Conservation (phyloP, 1,140 invertebrate species). For the Steinernema feltiae region DNA sequence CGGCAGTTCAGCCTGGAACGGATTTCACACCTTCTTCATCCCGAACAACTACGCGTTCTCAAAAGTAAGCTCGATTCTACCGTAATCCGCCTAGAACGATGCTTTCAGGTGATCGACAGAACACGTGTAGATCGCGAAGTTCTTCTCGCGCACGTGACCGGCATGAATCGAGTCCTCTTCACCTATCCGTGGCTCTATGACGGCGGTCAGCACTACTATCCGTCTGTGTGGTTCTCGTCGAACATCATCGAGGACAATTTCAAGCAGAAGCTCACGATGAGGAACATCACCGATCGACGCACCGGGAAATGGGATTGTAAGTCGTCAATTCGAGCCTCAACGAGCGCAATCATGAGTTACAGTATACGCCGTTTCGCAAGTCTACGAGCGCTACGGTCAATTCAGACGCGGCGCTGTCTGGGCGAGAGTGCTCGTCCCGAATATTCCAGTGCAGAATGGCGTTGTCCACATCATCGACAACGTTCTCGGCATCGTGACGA, state of each 20-base stretch:
- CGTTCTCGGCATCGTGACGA: slow-evolving; percentile 55
- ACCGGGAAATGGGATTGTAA: slow-evolving; percentile 51
- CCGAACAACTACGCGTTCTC: slow-evolving; percentile 55
- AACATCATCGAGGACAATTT: slow-evolving; percentile 58
- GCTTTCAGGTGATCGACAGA: slow-evolving; percentile 48
- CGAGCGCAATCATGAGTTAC: slow-evolving; percentile 23
- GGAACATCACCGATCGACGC: slow-evolving; percentile 56
- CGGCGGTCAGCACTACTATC: slow-evolving; percentile 56
- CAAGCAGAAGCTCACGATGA: slow-evolving; percentile 54
- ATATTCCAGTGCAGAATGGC: slow-evolving; percentile 57
- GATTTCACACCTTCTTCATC: slow-evolving; percentile 57
- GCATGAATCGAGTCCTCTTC: slow-evolving; percentile 55
- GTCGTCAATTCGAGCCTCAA: slow-evolving; percentile 10
- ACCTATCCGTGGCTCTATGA: slow-evolving; percentile 56
- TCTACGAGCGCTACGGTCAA: slow-evolving; percentile 52
- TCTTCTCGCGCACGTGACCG: slow-evolving; percentile 54
- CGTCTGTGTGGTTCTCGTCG: slow-evolving; percentile 54
- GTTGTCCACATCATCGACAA: slow-evolving; percentile 58
- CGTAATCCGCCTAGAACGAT: too few relatives aligned
- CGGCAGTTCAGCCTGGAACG: slow-evolving; percentile 57
- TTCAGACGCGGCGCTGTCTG: slow-evolving; percentile 55
- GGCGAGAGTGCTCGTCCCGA: slow-evolving; percentile 58
- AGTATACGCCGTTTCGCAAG: slow-evolving; percentile 56
- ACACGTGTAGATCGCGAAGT: slow-evolving; percentile 56
- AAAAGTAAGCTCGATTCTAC: slow-evolving; percentile 32